Conservation (phyloP, 2,797 vertebrate genomes). For the Onychomys leucogaster region DNA sequence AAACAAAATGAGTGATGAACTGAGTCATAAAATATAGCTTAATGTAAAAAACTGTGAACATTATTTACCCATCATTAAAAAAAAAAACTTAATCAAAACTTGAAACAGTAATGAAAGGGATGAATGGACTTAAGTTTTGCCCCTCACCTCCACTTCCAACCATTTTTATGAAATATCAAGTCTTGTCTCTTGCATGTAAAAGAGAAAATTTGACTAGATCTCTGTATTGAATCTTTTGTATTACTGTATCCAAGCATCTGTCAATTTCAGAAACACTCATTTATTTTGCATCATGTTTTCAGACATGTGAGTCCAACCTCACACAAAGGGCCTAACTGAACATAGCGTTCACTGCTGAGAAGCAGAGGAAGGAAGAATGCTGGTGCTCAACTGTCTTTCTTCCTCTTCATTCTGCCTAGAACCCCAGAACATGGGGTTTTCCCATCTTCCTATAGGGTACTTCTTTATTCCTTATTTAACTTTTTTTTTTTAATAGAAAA, state of each 20-base stretch:
- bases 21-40: neutral
- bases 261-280: neutral
- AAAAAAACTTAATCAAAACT: neutral
- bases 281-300: neutral
- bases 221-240: neutral
- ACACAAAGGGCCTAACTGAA: neutral
- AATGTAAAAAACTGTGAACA: neutral
- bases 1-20: neutral
- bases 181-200: neutral
- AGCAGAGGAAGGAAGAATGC: neutral
- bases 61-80: neutral
- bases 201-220: neutral
- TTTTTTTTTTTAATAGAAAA: neutral
- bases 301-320: neutral
- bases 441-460: neutral
- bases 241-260: neutral
- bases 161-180: neutral
- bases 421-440: neutral
- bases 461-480: too few relatives aligned
- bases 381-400: neutral
- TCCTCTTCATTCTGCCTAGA: neutral
- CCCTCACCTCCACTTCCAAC: rapidly evolving
- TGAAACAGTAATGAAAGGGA: neutral
- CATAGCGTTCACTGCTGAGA: neutral
- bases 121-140: neutral